Evolutionary conservation across 2,113 vertebrate genomes (phyloP).

Genomic region (Apistogramma diplotaenia): DNA sequence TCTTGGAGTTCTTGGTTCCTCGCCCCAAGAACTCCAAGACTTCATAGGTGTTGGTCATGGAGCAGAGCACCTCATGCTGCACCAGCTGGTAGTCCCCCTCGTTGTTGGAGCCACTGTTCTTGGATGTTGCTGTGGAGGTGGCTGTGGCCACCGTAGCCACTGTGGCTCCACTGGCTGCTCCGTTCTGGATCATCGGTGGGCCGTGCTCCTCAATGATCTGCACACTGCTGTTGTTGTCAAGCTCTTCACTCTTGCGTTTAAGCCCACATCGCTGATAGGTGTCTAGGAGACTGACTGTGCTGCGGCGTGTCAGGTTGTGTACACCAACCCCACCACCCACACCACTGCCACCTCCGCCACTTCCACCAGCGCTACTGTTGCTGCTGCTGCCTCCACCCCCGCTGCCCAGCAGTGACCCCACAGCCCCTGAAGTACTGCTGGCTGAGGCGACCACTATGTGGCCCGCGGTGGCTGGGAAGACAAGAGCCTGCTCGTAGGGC

Average conservation of each 20-base stretch:
- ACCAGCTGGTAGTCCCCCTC: constrained; percentile 98
- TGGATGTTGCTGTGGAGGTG: constrained; percentile 93
- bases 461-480: constrained; percentile 91
- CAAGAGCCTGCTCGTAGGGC: constrained; percentile 94
- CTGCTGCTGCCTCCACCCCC: constrained; percentile 84
- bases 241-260: constrained; percentile 98
- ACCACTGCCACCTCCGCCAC: constrained; percentile 75
- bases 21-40: constrained; percentile 96
- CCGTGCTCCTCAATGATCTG: constrained; percentile 94
- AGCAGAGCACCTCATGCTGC: constrained; percentile 98
- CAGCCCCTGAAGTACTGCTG: constrained; percentile 87
- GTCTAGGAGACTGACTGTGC: constrained; percentile 97
- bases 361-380: constrained; percentile 81
- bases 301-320: constrained; percentile 97
- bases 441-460: constrained; percentile 94
- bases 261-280: constrained; percentile 99
- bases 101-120: constrained; percentile 94
- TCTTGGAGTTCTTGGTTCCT: constrained; percentile 96
- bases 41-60: constrained; percentile 98
- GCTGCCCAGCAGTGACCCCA: constrained; percentile 85
- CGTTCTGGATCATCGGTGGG: constrained; percentile 92
- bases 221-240: constrained; percentile 95
- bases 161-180: constrained; percentile 86
- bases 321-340: constrained; percentile 80
- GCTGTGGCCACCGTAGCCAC: constrained; percentile 87